phyloP scores from a whole-genome alignment of 2,113 vertebrate species.

The Pluvianellus socialis region DNA sequence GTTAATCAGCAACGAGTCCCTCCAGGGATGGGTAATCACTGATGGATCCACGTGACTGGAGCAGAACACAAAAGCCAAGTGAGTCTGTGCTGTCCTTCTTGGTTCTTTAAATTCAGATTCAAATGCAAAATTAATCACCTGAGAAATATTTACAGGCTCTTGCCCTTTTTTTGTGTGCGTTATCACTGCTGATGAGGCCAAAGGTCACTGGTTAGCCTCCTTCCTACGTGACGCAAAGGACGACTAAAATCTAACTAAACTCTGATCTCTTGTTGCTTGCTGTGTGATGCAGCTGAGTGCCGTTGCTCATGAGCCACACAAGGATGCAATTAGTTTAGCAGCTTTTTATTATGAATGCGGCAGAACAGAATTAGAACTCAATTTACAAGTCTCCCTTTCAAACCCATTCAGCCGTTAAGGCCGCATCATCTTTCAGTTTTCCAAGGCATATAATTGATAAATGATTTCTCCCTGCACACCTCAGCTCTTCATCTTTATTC shows the following conservation, averaged over 20 bases:
- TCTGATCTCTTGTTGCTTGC: not conserved
- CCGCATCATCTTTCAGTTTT: slow-evolving; percentile 49
- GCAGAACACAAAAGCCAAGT: not conserved
- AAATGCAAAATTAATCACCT: not conserved
- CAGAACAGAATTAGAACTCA: slow-evolving; percentile 64
- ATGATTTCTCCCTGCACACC: slow-evolving; percentile 60
- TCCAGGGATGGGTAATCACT: not conserved
- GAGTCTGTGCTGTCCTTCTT: not conserved
- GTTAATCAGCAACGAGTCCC: not conserved
- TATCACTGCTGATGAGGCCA: not conserved
- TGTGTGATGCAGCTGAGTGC: not conserved
- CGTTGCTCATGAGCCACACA: not conserved
- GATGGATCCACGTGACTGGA: not conserved
- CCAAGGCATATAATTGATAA: slow-evolving; percentile 62
- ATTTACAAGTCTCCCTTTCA: slow-evolving; percentile 72
- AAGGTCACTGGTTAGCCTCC: not conserved
- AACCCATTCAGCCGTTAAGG: slow-evolving; percentile 60
- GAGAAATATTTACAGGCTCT: not conserved
- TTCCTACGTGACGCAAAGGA: not conserved
- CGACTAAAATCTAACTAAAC: not conserved
- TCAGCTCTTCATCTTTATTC: slow-evolving; percentile 66
- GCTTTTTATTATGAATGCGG: slow-evolving; percentile 56
- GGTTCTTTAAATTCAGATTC: not conserved
- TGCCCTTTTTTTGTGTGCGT: rapidly evolving
- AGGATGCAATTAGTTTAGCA: slow-evolving; percentile 59